Percentiles rank a stretch among this genome's conserved stretches.
Conservation (phyloP, 2,888 invertebrate species). For the Acleris cristana region DNA sequence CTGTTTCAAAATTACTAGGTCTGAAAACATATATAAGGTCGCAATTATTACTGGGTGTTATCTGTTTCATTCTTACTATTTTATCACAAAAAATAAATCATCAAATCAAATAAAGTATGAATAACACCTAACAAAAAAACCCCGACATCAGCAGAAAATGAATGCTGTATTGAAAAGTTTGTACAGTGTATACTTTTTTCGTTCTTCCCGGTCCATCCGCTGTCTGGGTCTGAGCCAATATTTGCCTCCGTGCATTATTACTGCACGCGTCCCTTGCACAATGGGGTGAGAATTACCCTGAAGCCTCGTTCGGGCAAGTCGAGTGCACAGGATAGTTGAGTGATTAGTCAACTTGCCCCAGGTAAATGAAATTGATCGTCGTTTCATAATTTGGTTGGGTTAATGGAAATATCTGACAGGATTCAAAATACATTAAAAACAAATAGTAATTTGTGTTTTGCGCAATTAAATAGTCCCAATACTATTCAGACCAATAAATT, state of each 20-base stretch:
- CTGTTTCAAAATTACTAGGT: too few species aligned
- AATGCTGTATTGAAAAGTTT: conserved; percentile 37
- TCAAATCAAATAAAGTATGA: background rate
- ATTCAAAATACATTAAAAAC: too few species aligned
- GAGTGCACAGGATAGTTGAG: conserved; percentile 1
- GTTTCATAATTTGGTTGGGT: too few species aligned
- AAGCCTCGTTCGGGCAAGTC: conserved; percentile 44
- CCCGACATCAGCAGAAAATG: conserved; percentile 17
- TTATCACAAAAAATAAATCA: background rate
- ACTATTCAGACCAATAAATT: too few species aligned
- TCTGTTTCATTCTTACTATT: too few species aligned
- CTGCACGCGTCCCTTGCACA: conserved; percentile 63
- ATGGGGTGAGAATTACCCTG: conserved; percentile 66
- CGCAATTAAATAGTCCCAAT: too few species aligned
- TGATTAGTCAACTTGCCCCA: conserved; percentile 7
- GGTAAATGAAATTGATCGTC: background rate
- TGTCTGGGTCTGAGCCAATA: conserved; percentile 77
- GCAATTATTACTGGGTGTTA: too few species aligned
- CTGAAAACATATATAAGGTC: too few species aligned
- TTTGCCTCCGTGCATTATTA: conserved; percentile 78
- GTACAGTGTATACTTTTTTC: conserved; percentile 57
- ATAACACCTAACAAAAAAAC: background rate
- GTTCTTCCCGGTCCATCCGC: conserved; percentile 56
- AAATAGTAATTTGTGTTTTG: too few species aligned
- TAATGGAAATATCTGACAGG: too few species aligned